Percentiles rank a stretch among this genome's conserved stretches.
phyloP scores from a whole-genome alignment of 2,113 vertebrate species.

The Madoqua kirkii region DNA sequence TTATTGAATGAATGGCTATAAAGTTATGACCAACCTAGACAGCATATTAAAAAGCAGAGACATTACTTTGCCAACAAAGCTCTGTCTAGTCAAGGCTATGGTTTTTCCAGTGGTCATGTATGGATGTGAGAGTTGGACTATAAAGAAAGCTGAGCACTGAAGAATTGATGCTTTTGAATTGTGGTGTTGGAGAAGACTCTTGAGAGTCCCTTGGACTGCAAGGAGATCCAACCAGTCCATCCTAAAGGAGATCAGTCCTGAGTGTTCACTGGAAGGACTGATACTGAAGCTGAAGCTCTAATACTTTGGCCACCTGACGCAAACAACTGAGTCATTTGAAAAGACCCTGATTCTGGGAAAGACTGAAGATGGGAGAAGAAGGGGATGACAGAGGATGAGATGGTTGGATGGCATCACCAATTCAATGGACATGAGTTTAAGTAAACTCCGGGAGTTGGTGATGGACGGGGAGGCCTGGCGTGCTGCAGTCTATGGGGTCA shows the following conservation, averaged over 20 bases:
- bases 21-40: not conserved
- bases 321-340: not conserved
- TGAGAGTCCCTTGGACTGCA: not conserved
- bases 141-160: rapidly evolving
- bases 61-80: not conserved
- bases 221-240: not conserved
- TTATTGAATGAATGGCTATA: not conserved
- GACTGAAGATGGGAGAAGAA: not conserved
- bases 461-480: not conserved
- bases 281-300: not conserved
- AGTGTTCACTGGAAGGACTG: not conserved
- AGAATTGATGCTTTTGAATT: not conserved
- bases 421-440: not conserved
- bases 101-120: not conserved
- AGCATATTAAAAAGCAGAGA: not conserved
- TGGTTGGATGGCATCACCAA: not conserved
- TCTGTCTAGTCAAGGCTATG: not conserved
- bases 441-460: not conserved
- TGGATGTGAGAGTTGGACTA: not conserved
- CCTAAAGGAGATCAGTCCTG: not conserved
- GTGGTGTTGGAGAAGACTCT: not conserved
- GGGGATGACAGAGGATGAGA: not conserved
- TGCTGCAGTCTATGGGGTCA: not conserved
- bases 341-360: not conserved
- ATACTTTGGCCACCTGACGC: not conserved